These are phyloP conservation scores for Alces alces DNA, from an alignment of 2,113 vertebrate genomes.

Conservation along the genomic window DNA sequence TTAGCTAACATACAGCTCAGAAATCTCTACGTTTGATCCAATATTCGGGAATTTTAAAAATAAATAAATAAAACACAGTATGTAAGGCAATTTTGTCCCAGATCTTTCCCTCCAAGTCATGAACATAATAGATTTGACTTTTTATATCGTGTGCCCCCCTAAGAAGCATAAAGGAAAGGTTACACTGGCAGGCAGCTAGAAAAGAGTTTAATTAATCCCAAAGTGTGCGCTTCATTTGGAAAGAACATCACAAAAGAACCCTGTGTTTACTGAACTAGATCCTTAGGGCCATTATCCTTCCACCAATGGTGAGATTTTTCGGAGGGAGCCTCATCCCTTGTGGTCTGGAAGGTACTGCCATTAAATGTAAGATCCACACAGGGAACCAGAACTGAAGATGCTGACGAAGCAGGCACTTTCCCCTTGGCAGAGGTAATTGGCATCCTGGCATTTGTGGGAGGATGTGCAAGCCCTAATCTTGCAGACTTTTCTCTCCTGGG, in stretches of 20 bases:
- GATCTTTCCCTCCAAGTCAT: constrained; percentile 60
- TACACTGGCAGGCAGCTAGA: constrained; percentile 59
- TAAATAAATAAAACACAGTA: neutral
- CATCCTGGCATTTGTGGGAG: constrained; percentile 30
- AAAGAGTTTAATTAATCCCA: constrained; percentile 78
- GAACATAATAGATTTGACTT: constrained; percentile 74
- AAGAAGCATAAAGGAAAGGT: constrained; percentile 77
- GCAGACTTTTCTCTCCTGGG: neutral
- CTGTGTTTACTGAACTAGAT: constrained; percentile 73
- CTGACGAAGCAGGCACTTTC: constrained; percentile 6
- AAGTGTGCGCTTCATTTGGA: constrained; percentile 59
- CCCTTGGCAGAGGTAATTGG: neutral
- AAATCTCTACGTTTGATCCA: neutral
- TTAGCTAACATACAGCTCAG: neutral
- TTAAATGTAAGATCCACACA: constrained; percentile 28
- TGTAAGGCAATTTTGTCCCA: constrained; percentile 59
- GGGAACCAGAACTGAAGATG: constrained; percentile 44
- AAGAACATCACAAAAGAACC: constrained; percentile 55
- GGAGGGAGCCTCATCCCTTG: neutral
- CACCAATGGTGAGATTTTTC: constrained; percentile 5
- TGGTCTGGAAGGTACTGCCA: neutral
- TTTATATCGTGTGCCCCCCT: constrained; percentile 60
- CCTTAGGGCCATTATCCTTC: constrained; percentile 55
- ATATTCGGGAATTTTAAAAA: neutral
- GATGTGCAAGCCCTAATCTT: neutral